These are phyloP conservation scores for Naja naja DNA, from an alignment of 2,113 vertebrate species.

Conservation along the genomic window DNA sequence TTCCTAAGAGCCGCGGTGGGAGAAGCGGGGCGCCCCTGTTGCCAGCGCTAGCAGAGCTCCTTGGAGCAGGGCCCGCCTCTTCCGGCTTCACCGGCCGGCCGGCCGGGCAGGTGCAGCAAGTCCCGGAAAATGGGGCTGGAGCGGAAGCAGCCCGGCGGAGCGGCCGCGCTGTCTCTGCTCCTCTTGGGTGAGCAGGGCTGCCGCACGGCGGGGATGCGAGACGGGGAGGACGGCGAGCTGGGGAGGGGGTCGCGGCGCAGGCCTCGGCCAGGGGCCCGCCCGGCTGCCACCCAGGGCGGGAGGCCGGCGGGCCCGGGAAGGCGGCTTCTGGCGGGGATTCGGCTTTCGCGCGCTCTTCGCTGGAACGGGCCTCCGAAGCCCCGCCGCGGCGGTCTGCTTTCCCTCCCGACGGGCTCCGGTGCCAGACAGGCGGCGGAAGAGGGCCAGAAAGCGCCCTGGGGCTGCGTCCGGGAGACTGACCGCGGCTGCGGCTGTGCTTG, in stretches of 20 bases:
- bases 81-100: neutral
- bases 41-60: neutral
- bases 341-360: neutral
- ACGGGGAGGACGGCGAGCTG: neutral
- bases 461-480: neutral
- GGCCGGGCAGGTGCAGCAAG: neutral
- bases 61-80: neutral
- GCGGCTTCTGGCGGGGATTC: neutral
- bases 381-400: neutral
- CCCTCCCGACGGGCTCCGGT: neutral
- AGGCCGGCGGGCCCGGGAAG: neutral
- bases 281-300: neutral
- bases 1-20: neutral
- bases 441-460: neutral
- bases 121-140: neutral
- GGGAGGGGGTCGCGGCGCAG: neutral
- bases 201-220: neutral
- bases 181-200: neutral
- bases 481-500: neutral
- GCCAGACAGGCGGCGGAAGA: too few relatives aligned
- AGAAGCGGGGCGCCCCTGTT: neutral
- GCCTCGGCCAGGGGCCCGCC: neutral
- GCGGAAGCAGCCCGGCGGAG: neutral
- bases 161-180: neutral
- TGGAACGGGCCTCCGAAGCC: neutral